These are phyloP conservation scores for Mormyrus lacerda DNA, from an alignment of 2,113 vertebrate species.

Conservation along the genomic window DNA sequence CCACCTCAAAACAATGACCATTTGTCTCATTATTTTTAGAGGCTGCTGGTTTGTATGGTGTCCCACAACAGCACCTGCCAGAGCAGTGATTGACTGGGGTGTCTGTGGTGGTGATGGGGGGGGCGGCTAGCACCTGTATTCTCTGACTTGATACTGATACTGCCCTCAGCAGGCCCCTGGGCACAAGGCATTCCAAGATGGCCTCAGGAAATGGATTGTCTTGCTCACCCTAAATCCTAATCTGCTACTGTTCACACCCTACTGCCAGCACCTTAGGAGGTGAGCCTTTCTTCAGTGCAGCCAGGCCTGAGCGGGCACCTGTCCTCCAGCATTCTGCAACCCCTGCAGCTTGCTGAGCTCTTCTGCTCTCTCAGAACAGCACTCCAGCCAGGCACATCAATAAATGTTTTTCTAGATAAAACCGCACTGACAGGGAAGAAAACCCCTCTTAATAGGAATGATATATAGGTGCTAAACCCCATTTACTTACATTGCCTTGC, in stretches of 20 bases:
- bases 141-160: no score
- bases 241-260: conserved; percentile 14
- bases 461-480: neutral
- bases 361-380: neutral
- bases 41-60: neutral
- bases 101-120: conserved; percentile 22
- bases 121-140: conserved; percentile 3
- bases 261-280: neutral
- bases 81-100: conserved; percentile 38
- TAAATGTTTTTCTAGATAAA: neutral
- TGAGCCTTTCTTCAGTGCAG: conserved; percentile 15
- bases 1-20: neutral
- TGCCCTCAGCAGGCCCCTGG: neutral
- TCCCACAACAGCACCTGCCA: conserved; percentile 33
- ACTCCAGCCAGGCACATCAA: neutral
- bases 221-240: conserved; percentile 11
- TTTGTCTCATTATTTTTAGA: conserved; percentile 30
- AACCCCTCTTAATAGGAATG: neutral
- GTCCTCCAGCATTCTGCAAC: neutral
- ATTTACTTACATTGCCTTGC: neutral
- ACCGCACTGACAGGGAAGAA: neutral
- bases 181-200: conserved; percentile 13
- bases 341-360: neutral
- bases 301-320: neutral
- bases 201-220: conserved; percentile 25